Conservation (phyloP, 2,113 vertebrate species). For the Phocoena sinus region DNA sequence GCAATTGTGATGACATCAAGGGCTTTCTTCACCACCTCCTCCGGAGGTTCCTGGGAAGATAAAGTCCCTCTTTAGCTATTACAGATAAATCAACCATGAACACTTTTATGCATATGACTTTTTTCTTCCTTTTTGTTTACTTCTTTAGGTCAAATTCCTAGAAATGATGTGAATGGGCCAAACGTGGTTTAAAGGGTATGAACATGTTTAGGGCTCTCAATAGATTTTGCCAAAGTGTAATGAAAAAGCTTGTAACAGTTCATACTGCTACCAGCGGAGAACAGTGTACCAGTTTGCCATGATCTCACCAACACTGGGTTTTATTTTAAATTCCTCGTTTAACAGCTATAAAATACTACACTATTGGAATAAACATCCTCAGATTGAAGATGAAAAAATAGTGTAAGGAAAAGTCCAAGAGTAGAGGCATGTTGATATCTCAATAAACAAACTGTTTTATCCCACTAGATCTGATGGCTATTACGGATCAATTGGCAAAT, state of each 20-base stretch:
- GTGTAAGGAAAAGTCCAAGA: neutral
- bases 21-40: conserved; percentile 82
- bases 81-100: neutral
- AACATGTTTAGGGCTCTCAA: neutral
- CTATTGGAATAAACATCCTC: neutral
- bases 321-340: neutral
- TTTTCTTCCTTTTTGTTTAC: neutral
- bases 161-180: neutral
- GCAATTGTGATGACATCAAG: conserved; percentile 86
- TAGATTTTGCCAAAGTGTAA: neutral
- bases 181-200: neutral
- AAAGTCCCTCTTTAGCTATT: neutral
- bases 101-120: neutral
- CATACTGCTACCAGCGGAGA: neutral
- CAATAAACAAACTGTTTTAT: neutral
- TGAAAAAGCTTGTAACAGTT: neutral
- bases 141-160: neutral
- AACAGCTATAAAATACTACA: neutral
- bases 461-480: neutral
- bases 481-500: neutral
- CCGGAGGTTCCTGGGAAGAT: conserved; percentile 71
- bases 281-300: neutral
- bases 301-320: neutral
- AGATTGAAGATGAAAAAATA: neutral
- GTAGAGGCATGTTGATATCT: neutral